Percentiles rank a stretch among this genome's conserved stretches.
Conservation (phyloP, 1,140 invertebrate genomes). For the Rhopalosiphum maidis region DNA sequence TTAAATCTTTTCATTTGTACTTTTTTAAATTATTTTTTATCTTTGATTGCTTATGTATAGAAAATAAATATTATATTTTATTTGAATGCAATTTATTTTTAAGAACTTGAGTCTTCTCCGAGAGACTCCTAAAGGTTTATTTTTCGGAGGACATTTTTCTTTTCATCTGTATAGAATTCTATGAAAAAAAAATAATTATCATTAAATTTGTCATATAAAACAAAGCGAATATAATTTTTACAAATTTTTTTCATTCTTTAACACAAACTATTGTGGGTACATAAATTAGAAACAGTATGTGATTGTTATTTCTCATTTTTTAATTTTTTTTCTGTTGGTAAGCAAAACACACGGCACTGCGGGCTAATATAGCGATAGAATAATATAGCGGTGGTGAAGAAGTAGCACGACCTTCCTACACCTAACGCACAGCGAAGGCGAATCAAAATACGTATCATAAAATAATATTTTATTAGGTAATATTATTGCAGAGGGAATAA, state of each 20-base stretch:
- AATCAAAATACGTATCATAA: neutral
- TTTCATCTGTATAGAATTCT: neutral
- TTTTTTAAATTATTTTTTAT: neutral
- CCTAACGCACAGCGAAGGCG: neutral
- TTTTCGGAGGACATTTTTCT: neutral
- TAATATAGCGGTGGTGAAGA: neutral
- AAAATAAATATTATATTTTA: no score
- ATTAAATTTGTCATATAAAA: neutral
- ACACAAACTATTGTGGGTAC: neutral
- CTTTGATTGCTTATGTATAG: neutral
- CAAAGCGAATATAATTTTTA: neutral
- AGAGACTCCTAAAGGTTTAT: neutral
- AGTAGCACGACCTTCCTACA: neutral
- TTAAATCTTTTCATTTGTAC: no score
- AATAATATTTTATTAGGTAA: neutral
- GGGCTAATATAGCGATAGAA: neutral
- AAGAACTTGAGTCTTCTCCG: neutral
- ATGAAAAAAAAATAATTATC: neutral
- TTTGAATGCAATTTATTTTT: no score
- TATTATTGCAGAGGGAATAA: neutral
- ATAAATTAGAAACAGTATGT: neutral
- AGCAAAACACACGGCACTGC: neutral
- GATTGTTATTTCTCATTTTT: neutral
- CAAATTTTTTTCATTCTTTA: neutral
- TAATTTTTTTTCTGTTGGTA: neutral